phyloP scores from a whole-genome alignment of 2,113 vertebrate genomes.

The Carollia perspicillata region DNA sequence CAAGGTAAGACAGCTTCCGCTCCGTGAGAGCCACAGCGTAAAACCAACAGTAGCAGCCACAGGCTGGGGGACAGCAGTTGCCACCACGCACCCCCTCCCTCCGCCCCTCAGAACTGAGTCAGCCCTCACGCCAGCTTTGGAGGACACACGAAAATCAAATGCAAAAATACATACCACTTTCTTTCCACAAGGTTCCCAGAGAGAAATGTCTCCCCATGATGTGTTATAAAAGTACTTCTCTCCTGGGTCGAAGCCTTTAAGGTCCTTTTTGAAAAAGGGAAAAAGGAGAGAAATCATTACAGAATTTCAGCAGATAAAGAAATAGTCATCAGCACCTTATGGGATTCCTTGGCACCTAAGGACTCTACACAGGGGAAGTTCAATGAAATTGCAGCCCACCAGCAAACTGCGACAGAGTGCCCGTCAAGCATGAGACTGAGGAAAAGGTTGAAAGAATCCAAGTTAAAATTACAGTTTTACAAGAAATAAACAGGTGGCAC shows the following conservation, averaged over 20 bases:
- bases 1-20: background rate
- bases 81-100: background rate
- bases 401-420: background rate
- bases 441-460: background rate
- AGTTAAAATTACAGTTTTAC: background rate
- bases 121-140: background rate
- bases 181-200: slow-evolving; percentile 83
- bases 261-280: slow-evolving; percentile 77
- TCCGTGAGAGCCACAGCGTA: background rate
- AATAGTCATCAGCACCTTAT: background rate
- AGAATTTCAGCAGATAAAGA: background rate
- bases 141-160: slow-evolving; percentile 5
- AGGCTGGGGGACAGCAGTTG: background rate
- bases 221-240: slow-evolving; percentile 85
- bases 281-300: slow-evolving; percentile 38
- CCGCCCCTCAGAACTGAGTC: background rate
- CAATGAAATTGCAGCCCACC: background rate
- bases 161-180: slow-evolving; percentile 81
- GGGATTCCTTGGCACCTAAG: background rate
- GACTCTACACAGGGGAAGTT: background rate
- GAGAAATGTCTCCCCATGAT: slow-evolving; percentile 86
- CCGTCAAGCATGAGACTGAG: background rate
- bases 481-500: background rate
- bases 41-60: background rate
- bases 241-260: slow-evolving; percentile 85